Conservation (phyloP, 2,113 vertebrate genomes). For the Bungarus multicinctus region DNA sequence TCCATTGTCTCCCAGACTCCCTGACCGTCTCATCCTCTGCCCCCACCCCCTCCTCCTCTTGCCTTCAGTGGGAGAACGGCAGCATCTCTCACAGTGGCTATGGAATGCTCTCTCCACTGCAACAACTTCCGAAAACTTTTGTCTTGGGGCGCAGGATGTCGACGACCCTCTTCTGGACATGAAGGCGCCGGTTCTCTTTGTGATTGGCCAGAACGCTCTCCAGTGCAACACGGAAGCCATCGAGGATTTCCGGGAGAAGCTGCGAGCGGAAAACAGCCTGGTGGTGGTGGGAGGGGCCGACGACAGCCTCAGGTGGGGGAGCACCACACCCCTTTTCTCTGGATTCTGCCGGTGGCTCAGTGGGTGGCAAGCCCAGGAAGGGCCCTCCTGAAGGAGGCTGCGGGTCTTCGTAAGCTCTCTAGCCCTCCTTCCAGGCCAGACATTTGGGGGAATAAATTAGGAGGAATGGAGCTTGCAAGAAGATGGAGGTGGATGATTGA, state of each 20-base stretch:
- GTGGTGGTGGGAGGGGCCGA: conserved; percentile 95
- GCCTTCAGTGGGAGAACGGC: not conserved
- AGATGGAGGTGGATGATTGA: not conserved
- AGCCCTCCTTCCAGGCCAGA: not conserved
- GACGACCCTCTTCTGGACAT: conserved; percentile 97
- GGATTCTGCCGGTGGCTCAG: not conserved
- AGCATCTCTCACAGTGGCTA: too few relatives aligned
- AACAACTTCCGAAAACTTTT: not conserved
- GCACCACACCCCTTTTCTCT: not conserved
- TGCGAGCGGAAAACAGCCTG: conserved; percentile 93
- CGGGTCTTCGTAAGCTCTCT: not conserved
- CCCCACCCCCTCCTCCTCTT: too few relatives aligned
- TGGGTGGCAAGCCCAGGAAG: not conserved
- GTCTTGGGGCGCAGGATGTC: conserved; percentile 77
- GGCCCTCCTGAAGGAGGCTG: not conserved
- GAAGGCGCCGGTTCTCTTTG: conserved; percentile 96
- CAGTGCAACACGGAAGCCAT: conserved; percentile 89
- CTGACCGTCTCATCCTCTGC: not conserved
- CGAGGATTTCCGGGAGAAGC: conserved; percentile 97
- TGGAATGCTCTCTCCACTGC: not conserved
- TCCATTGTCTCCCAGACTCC: not conserved
- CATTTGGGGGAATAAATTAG: not conserved
- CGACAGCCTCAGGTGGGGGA: conserved; percentile 88
- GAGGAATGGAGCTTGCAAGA: not conserved
- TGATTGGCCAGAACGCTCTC: conserved; percentile 91